These are phyloP conservation scores for Musca vetustissima DNA, from an alignment of 1,140 invertebrate genomes.

Conservation along the genomic window DNA sequence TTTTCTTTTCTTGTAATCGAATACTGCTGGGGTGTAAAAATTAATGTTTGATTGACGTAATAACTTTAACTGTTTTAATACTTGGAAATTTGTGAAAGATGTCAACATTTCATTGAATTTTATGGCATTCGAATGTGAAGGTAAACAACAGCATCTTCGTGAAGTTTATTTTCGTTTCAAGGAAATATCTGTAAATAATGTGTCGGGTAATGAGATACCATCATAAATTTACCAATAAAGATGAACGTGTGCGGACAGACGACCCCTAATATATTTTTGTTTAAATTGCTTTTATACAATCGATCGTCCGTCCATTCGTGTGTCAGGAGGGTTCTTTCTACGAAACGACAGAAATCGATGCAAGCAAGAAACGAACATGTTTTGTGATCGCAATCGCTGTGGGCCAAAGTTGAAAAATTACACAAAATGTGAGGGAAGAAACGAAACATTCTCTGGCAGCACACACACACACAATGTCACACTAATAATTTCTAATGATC, in stretches of 20 bases:
- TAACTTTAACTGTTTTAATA: too few relatives aligned
- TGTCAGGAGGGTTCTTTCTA: too few relatives aligned
- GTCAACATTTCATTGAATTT: conserved; percentile 18
- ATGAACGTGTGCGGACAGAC: conserved; percentile 2
- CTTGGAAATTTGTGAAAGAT: conserved; percentile 14
- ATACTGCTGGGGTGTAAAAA: too few relatives aligned
- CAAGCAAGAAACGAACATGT: too few relatives aligned
- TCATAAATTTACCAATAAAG: conserved; percentile 16
- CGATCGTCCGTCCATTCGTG: too few relatives aligned
- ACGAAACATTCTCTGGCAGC: too few relatives aligned
- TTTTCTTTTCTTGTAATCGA: neutral
- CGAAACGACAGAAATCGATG: too few relatives aligned
- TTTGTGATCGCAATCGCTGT: neutral
- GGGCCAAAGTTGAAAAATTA: neutral
- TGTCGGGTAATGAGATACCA: conserved; percentile 3
- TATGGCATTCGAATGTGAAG: neutral
- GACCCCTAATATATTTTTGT: neutral
- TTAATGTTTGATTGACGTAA: too few relatives aligned
- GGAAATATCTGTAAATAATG: conserved; percentile 5
- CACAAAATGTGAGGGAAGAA: neutral
- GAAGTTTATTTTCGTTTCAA: neutral
- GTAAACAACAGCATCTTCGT: too few relatives aligned
- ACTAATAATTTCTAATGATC: conserved; percentile 5
- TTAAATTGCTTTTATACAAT: neutral
- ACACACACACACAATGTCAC: neutral